Evolutionary conservation across 2,888 invertebrate genomes (phyloP).

Genomic region (Unio pictorum): DNA sequence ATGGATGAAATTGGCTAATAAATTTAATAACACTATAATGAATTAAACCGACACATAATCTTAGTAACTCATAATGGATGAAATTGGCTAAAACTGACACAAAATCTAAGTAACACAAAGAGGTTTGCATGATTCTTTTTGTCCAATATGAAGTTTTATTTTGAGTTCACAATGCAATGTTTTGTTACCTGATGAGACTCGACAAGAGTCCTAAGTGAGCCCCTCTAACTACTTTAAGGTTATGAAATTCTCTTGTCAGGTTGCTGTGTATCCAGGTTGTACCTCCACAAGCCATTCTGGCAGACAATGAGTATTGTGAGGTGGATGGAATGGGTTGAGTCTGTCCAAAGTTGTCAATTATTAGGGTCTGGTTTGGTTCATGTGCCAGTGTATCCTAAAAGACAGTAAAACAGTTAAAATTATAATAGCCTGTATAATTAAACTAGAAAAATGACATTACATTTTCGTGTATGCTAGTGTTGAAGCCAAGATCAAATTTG

Average conservation of each 20-base stretch:
- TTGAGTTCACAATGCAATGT: neutral
- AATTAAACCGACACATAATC: neutral
- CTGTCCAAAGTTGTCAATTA: conserved; percentile 43
- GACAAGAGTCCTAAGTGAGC: conserved; percentile 50
- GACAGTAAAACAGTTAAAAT: conserved; percentile 2
- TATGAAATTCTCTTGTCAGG: conserved; percentile 30
- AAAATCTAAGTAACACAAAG: neutral
- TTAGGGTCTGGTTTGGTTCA: conserved; percentile 46
- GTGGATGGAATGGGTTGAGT: conserved; percentile 16
- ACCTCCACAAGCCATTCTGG: conserved; percentile 32
- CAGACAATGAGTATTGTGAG: conserved; percentile 12
- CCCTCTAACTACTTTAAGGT: conserved; percentile 30
- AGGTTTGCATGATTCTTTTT: neutral
- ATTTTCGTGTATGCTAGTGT: too few relatives aligned
- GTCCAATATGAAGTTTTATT: neutral
- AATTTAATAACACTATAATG: neutral
- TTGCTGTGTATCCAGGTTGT: conserved; percentile 47
- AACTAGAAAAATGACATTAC: too few relatives aligned
- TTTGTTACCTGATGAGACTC: conserved; percentile 31
- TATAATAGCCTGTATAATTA: neutral
- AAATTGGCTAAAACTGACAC: neutral
- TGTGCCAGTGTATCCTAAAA: conserved; percentile 41
- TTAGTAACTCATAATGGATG: too few relatives aligned
- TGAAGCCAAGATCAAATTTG: too few relatives aligned
- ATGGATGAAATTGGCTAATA: too few relatives aligned